These are phyloP conservation scores for Aplidium turbinatum DNA, from an alignment of 23 tunicate genomes.

Conservation along the genomic window DNA sequence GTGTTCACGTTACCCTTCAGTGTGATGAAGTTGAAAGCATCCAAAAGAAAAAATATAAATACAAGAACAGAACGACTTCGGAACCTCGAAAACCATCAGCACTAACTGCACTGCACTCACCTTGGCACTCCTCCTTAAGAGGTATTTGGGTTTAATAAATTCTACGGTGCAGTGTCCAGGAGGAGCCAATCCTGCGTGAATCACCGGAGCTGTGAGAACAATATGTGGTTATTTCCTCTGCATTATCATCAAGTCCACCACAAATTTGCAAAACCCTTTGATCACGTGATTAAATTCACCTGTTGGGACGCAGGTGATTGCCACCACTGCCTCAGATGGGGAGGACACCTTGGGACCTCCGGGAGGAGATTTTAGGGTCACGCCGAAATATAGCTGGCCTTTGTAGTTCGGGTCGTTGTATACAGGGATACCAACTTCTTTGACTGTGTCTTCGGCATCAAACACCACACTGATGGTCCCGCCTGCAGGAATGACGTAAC, in stretches of 20 bases:
- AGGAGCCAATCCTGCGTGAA: slow-evolving; percentile 57
- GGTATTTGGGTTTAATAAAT: slow-evolving; percentile 74
- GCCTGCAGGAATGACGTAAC: too few relatives aligned
- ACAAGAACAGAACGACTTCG: too few relatives aligned
- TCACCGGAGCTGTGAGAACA: slow-evolving; percentile 42
- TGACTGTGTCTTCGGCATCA: slow-evolving; percentile 78
- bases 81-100: too few relatives aligned
- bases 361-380: slow-evolving; percentile 63
- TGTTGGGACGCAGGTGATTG: slow-evolving; percentile 56
- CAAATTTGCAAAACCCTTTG: not conserved
- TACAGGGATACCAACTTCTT: slow-evolving; percentile 75
- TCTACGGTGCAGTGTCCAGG: slow-evolving; percentile 81
- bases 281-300: slow-evolving; percentile 36
- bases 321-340: slow-evolving; percentile 57
- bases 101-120: too few relatives aligned
- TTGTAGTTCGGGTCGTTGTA: slow-evolving; percentile 79
- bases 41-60: too few relatives aligned
- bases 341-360: slow-evolving; percentile 84
- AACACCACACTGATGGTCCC: slow-evolving; percentile 89
- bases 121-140: slow-evolving; percentile 77
- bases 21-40: too few relatives aligned
- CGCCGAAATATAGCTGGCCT: slow-evolving; percentile 65
- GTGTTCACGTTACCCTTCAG: too few relatives aligned
- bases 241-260: not conserved
- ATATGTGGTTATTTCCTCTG: not conserved